Percentiles rank a stretch among this genome's conserved stretches.
phyloP scores from a whole-genome alignment of 2,113 vertebrate genomes.

The Nothobranchius furzeri region DNA sequence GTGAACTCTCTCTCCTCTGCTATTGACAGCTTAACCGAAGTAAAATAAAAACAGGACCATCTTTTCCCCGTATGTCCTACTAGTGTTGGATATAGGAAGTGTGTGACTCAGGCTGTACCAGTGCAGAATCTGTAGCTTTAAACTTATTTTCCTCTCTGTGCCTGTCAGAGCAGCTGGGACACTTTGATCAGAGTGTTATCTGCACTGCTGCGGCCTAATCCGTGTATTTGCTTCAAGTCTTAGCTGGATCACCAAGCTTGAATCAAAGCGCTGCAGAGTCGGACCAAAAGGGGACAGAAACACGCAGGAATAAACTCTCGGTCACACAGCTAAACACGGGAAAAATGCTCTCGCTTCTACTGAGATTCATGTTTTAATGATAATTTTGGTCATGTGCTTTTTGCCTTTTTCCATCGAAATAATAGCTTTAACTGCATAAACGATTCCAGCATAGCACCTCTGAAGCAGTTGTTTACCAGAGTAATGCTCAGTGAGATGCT shows the following conservation, averaged over 20 bases:
- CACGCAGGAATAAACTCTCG: conserved; percentile 49
- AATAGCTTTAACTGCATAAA: conserved; percentile 18
- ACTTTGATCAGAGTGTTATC: conserved; percentile 83
- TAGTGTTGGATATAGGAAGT: conserved; percentile 70
- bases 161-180: conserved; percentile 72
- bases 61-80: conserved; percentile 53
- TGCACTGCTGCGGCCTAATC: conserved; percentile 79
- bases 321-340: no score
- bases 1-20: conserved; percentile 61
- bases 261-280: conserved; percentile 79
- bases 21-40: conserved; percentile 61
- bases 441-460: conserved; percentile 6
- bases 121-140: conserved; percentile 67
- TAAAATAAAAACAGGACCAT: conserved; percentile 72
- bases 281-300: conserved; percentile 68
- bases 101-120: conserved; percentile 55
- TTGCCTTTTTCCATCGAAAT: not conserved
- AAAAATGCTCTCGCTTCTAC: no score
- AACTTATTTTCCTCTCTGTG: conserved; percentile 73
- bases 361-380: no score
- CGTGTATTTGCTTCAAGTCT: conserved; percentile 81
- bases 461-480: conserved; percentile 31
- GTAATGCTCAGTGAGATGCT: conserved; percentile 16
- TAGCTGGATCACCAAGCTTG: conserved; percentile 78
- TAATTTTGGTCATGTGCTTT: not conserved